Conservation (phyloP, 2,888 invertebrate genomes). For the Stictocephala bisonia region DNA sequence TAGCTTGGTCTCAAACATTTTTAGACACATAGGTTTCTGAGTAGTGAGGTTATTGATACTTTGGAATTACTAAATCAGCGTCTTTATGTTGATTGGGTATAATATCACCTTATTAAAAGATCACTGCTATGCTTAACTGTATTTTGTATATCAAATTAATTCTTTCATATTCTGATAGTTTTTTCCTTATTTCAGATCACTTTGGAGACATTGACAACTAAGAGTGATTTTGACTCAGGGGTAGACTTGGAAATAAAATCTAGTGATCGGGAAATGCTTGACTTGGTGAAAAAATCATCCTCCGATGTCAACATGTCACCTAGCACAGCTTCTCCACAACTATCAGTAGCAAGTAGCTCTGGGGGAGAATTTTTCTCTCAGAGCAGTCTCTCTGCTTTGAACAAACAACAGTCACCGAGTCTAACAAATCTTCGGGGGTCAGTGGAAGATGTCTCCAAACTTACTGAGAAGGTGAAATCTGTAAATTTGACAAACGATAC, state of each 20-base stretch:
- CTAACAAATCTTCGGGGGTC: constrained; percentile 76
- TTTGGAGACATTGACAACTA: constrained; percentile 50
- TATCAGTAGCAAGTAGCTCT: constrained; percentile 58
- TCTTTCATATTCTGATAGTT: too few relatives aligned
- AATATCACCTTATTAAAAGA: too few relatives aligned
- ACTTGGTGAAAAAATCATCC: constrained; percentile 35
- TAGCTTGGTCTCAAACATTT: too few relatives aligned
- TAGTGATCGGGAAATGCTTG: constrained; percentile 33
- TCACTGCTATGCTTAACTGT: too few relatives aligned
- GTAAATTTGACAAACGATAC: constrained; percentile 33
- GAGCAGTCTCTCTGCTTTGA: constrained; percentile 36
- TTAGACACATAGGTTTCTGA: too few relatives aligned
- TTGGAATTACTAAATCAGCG: too few relatives aligned
- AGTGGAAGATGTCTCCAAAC: constrained; percentile 68
- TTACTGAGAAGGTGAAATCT: too few relatives aligned
- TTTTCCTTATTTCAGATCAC: constrained; percentile 30
- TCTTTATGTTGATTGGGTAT: too few relatives aligned
- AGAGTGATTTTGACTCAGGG: constrained; percentile 59
- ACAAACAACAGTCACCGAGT: constrained; percentile 62
- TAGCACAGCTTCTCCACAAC: constrained; percentile 58
- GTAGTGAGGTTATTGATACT: too few relatives aligned
- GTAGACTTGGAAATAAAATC: constrained; percentile 57
- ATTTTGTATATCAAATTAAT: too few relatives aligned
- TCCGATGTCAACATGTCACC: constrained; percentile 47
- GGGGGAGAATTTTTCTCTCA: constrained; percentile 58